These are phyloP conservation scores for Caranx melampygus DNA, from an alignment of 2,113 vertebrate species.

Conservation along the genomic window DNA sequence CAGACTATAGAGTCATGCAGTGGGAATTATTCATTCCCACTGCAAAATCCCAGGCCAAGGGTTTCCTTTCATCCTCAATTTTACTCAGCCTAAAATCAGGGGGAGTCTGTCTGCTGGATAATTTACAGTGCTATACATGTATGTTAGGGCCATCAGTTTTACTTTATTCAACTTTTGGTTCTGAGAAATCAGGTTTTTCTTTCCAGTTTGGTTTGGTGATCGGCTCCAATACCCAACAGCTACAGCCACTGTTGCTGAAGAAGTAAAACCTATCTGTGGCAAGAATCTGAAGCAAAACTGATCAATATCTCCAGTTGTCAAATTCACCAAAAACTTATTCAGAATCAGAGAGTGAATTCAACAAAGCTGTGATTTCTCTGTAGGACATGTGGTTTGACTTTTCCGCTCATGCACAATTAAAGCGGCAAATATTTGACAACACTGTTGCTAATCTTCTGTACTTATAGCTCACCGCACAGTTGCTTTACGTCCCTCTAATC, in stretches of 20 bases:
- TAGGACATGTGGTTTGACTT: background rate
- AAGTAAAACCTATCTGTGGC: slow-evolving; percentile 15
- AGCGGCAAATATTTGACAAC: background rate
- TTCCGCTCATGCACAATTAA: background rate
- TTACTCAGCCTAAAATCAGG: slow-evolving; percentile 2
- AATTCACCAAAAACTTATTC: background rate
- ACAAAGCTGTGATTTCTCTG: background rate
- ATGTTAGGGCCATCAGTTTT: slow-evolving; percentile 23
- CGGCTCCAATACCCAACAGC: slow-evolving; percentile 2
- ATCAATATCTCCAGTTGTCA: background rate
- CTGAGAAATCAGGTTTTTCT: slow-evolving; percentile 32
- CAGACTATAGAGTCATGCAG: background rate
- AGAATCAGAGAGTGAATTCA: background rate
- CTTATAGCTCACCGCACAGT: background rate
- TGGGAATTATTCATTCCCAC: background rate
- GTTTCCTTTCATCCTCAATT: slow-evolving; percentile 4
- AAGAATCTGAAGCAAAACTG: slow-evolving; percentile 11
- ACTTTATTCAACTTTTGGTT: slow-evolving; percentile 21
- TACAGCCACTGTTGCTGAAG: slow-evolving; percentile 15
- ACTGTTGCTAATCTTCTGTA: background rate
- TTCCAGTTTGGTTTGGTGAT: slow-evolving; percentile 47
- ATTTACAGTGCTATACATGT: slow-evolving; percentile 22
- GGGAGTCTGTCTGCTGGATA: background rate
- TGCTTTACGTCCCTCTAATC: background rate
- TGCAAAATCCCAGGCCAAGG: slow-evolving; percentile 22